Evolutionary conservation across 2,113 vertebrate species (phyloP).

Genomic region (Engystomops pustulosus): DNA sequence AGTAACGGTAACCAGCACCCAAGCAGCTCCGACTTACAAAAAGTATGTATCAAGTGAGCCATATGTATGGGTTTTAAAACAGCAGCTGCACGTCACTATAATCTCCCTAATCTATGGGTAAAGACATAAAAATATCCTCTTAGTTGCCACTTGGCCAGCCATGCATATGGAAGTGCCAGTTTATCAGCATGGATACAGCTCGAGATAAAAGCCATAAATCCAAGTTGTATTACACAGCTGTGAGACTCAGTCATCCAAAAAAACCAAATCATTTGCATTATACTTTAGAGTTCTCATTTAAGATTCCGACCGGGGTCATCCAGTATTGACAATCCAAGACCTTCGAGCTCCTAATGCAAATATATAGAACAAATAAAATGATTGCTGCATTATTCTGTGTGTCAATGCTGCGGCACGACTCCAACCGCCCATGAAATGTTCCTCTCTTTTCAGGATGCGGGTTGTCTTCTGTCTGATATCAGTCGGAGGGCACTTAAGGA

Average conservation of each 20-base stretch:
- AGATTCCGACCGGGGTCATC: neutral
- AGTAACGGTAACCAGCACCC: neutral
- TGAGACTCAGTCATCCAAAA: slow-evolving; percentile 6
- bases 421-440: neutral
- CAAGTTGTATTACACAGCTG: neutral
- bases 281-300: neutral
- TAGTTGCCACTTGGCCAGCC: neutral
- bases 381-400: neutral
- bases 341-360: neutral
- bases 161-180: neutral
- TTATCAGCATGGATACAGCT: neutral
- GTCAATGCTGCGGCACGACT: neutral
- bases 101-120: neutral
- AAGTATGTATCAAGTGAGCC: neutral
- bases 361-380: neutral
- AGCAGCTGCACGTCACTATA: neutral
- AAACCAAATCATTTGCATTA: slow-evolving; percentile 10
- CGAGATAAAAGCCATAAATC: slow-evolving; percentile 9
- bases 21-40: neutral
- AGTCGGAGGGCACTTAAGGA: slow-evolving; percentile 3
- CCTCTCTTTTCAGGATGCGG: neutral
- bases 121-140: neutral
- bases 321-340: neutral
- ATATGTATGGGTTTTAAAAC: neutral
- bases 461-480: neutral